Base-by-base conservation (phyloP, 2,888 invertebrate species). In the Rhorus exstirpatorius region DNA sequence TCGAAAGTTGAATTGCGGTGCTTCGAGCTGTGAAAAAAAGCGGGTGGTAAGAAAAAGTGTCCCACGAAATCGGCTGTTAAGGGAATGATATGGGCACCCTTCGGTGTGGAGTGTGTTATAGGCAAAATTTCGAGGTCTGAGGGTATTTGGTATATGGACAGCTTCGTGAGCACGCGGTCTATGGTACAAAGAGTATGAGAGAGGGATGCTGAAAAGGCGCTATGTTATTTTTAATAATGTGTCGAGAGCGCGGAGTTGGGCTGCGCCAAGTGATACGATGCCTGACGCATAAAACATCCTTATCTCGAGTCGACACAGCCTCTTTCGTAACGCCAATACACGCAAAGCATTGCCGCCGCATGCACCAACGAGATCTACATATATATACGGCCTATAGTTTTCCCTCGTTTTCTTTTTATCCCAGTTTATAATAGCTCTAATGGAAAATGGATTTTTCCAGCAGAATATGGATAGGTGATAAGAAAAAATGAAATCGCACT, bases 191-290 rank as follows among this genome's bases (percentile, higher is more conserved):
- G 65, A 41, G 63, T 67, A 61, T 49, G 70, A 31, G 79, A 14
- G 78, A 58, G 76, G 44, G 58, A 78, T 77, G 72, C 65, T 17
- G 14, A 19, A 12, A 79, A 83, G 76, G 83, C 77, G 86, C 83
- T 79, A 74, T 85, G 86, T 89, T 87, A 88, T 88, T 90, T 90
- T 89, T 85, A 87, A 88, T 89, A 88, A 88, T 86, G 85, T 81
- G 86, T 86, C 83, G 79, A 79, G 83, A 26, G 49, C n/a, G 41
- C 14, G 70, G 77, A 84, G 86, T 83, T 81, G 70, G 79, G 75
- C 86, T 82, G 81, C 74, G 80, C 68, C 83, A 83, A 84, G 85
- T 81, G 88, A 89, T 88, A 88, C 84, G 85, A 81, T 71, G 75
- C 79, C 78, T 83, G 75, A 83, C 85, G 86, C 86, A 88, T 89